These are phyloP conservation scores for Porites rus DNA, from an alignment of 92 coral and sea anemone species.

Conservation along the genomic window DNA sequence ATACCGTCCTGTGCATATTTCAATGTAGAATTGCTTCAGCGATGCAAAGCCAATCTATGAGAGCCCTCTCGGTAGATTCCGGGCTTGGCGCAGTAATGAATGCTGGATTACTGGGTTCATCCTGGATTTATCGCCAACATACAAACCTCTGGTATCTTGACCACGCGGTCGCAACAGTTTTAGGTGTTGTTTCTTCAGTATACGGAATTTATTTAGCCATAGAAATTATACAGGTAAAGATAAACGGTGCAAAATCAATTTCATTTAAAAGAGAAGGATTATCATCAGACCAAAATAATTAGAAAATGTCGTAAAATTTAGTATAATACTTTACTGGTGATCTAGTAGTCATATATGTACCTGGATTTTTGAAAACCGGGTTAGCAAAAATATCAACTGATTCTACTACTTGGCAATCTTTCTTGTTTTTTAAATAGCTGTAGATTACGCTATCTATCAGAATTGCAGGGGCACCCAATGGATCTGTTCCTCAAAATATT, in stretches of 20 bases:
- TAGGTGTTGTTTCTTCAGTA: slow-evolving; percentile 62
- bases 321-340: too few relatives aligned
- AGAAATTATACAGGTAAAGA: slow-evolving; percentile 11
- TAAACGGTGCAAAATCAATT: neutral
- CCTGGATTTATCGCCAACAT: slow-evolving; percentile 55
- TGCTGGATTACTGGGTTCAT: slow-evolving; percentile 63
- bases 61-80: slow-evolving; percentile 76
- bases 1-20: slow-evolving; percentile 38
- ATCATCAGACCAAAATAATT: neutral
- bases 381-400: too few relatives aligned
- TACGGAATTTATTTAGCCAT: slow-evolving; percentile 61
- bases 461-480: too few relatives aligned
- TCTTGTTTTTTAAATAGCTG: too few relatives aligned
- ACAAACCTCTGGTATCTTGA: slow-evolving; percentile 78
- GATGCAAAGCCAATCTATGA: slow-evolving; percentile 71
- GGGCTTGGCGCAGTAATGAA: slow-evolving; percentile 76
- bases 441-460: too few relatives aligned
- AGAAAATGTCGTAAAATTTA: too few relatives aligned
- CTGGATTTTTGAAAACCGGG: too few relatives aligned
- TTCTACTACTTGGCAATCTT: too few relatives aligned
- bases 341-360: too few relatives aligned
- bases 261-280: slow-evolving; percentile 8
- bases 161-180: slow-evolving; percentile 64
- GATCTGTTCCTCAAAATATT: too few relatives aligned
- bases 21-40: slow-evolving; percentile 64